Evolutionary conservation across 2,113 vertebrate genomes (phyloP), one percentile per base, ranked within the genome.

Genomic region (Tupaia chinensis): DNA sequence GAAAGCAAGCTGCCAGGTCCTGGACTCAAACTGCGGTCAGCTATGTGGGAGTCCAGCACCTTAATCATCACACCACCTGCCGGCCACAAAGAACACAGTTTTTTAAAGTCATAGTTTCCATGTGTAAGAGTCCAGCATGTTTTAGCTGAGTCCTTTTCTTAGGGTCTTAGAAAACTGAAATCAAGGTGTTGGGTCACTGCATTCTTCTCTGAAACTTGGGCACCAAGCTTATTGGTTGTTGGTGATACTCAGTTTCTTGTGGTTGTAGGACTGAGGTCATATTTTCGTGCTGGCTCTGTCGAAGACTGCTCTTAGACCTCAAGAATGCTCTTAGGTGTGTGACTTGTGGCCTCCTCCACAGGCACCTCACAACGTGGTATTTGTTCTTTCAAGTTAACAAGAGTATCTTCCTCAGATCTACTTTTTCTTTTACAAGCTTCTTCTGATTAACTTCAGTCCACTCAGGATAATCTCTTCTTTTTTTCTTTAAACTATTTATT

Each of bases 71-170:
- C 32, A 32, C 32, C 32, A 32, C 32, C 32, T 32, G 32, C 32
- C 32, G 32, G 32, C 32, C 32, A 32, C 32, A 32, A 32, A 32
- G 32, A 32, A 32, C 32, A 32, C 32, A 32, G 27, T 23, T 78
- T 95, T 94, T 95, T 81, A 27, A 94, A 88, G 20, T 76, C 32
- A 58, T 8, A 32, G 16, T 80, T 80, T 97, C 58, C 85, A 19
- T 94, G 82, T 32, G 9, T 83, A 85, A 9, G 72, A 90, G 2
- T 63, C 11, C 29, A 60, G 22, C 1, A 32, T 44, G 53, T 61
- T 93, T 85, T 80, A 82, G 3, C 10, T 19, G 1, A 1, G 15
- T 70, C 61, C n/a, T 85, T 34, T 77, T 13, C 22, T 85, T 60
- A 80, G 14, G 25, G 17, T 22, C 69, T 32, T 79, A 44, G 0